Conservation (phyloP, 92 coral and sea anemone species). For the Palythoa caribaeorum region DNA sequence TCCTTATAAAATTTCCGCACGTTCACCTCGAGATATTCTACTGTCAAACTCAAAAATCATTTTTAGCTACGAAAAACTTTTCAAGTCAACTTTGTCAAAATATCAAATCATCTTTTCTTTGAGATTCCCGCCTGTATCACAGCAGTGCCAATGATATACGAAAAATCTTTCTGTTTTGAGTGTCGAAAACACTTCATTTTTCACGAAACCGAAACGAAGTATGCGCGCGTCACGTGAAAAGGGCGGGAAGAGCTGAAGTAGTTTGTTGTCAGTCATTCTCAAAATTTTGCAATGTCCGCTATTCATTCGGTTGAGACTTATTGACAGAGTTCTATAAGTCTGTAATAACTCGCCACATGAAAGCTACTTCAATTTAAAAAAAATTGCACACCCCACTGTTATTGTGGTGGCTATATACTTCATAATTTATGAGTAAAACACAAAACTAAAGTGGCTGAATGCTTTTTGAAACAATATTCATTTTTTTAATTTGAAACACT, state of each 20-base stretch:
- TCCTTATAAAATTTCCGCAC: not conserved
- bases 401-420: constrained; percentile 19
- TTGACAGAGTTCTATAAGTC: constrained; percentile 14
- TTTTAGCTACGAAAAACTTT: not conserved
- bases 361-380: constrained; percentile 11
- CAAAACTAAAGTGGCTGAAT: constrained; percentile 37
- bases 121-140: not conserved
- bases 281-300: constrained; percentile 10
- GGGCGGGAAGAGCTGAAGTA: constrained; percentile 30
- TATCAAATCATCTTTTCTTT: not conserved
- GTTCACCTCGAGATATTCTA: not conserved
- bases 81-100: not conserved
- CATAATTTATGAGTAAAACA: constrained; percentile 47
- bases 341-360: constrained; percentile 30
- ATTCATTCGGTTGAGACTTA: not conserved
- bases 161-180: constrained; percentile 26
- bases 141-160: not conserved
- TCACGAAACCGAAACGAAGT: constrained; percentile 47
- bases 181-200: constrained; percentile 46
- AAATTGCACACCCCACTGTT: constrained; percentile 38
- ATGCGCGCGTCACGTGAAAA: constrained; percentile 18
- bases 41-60: not conserved
- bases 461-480: constrained; percentile 41
- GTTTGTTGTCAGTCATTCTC: constrained; percentile 20
- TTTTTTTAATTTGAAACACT: not conserved